A percentile compares a stretch with the other conserved stretches of the same genome.
Evolutionary conservation across 2,888 invertebrate genomes (phyloP).

Genomic region (Pollenia angustigena): DNA sequence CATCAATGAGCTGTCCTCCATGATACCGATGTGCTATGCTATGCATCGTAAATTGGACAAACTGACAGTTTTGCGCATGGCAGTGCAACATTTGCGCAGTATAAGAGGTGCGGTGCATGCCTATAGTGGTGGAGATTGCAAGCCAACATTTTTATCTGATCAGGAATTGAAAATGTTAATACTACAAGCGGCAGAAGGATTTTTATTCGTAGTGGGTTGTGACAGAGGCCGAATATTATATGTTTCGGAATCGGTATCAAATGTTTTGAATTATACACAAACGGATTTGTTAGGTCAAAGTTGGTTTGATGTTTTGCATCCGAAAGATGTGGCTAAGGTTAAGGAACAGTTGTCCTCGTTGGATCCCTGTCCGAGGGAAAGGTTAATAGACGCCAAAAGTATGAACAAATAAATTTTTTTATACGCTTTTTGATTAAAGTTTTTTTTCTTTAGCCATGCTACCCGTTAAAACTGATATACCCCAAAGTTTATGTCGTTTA

Average conservation of each 20-base stretch:
- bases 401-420: constrained; percentile 70
- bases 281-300: constrained; percentile 95
- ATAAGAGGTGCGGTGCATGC: constrained; percentile 90
- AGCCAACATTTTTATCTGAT: constrained; percentile 93
- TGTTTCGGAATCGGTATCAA: constrained; percentile 94
- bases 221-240: constrained; percentile 95
- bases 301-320: constrained; percentile 96
- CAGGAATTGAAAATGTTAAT: constrained; percentile 94
- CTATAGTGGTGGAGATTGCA: constrained; percentile 90
- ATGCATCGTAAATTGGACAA: constrained; percentile 97
- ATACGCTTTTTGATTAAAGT: background rate
- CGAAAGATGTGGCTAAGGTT: constrained; percentile 96
- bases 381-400: constrained; percentile 97
- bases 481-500: constrained; percentile 90
- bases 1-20: constrained; percentile 93
- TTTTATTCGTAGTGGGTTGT: constrained; percentile 96
- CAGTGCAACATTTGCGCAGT: constrained; percentile 95
- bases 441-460: constrained; percentile 89
- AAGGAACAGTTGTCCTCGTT: constrained; percentile 97
- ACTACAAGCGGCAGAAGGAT: constrained; percentile 94
- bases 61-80: constrained; percentile 94
- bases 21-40: constrained; percentile 97
- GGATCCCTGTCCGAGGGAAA: constrained; percentile 93
- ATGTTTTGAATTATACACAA: constrained; percentile 92
- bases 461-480: constrained; percentile 94